Base-by-base conservation (phyloP, 1,140 invertebrate genomes). In the Drosophila seguyi region DNA sequence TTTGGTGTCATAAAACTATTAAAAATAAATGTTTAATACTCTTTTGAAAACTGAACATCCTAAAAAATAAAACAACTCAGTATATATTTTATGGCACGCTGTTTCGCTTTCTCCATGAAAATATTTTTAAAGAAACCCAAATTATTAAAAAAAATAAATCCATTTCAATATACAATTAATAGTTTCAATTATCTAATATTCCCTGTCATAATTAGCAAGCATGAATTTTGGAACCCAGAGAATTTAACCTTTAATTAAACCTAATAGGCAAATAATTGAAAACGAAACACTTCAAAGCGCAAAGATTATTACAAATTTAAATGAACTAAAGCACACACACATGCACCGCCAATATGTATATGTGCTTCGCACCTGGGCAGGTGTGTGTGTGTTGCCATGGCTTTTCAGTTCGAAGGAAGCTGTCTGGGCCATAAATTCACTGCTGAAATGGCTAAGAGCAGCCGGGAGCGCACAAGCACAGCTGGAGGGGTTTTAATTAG, bases 401-500 rank as follows among this genome's bases (percentile, higher is more conserved):
- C 14, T 68, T 55, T 59, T 52, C 41, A 44, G 29, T 25, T 41
- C 18, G 25, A n/a, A 41, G 65, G 67, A 59, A 36, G 73, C 62
- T 67, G 74, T 67, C 18, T 55, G 45, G 59, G 42, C 56, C 65
- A 79, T 83, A 83, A 83, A 83, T 83, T 71, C 53, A 44, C 60
- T 58, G 58, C 25, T 34, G 57, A 82, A 73, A 68, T 73, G 74
- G 47, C 53, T 25, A 48, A 48, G 25, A 63, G 56, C 42, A 57
- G 59, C 41, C 45, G 29, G 27, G 34, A 45, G 18, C 50, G 22
- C 36, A 59, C 45, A 44, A 29, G 52, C 74, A 60, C 53, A 82
- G 78, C 72, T 81, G 60, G 73, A 81, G 80, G 79, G 63, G 75
- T 44, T 83, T 75, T 83, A 83, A 83, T 83, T 83, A 83, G 80